Conservation (phyloP, 2,797 vertebrate species). For the Sciurus vulgaris region DNA sequence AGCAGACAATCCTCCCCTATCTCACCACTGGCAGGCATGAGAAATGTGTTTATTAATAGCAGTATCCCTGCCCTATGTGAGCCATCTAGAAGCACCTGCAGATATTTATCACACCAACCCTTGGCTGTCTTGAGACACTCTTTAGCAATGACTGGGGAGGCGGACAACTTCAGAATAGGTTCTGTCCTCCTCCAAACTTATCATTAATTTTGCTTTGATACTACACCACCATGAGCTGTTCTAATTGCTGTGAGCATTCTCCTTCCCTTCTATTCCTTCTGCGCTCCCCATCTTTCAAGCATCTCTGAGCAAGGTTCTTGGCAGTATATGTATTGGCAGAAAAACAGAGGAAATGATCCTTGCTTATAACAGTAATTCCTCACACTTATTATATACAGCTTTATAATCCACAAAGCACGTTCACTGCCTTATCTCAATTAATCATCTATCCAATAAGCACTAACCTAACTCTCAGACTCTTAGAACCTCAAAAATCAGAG, state of each 20-base stretch:
- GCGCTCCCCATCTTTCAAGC: background rate
- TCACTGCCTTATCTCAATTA: background rate
- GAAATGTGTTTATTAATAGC: background rate
- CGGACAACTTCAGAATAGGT: background rate
- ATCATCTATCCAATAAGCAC: background rate
- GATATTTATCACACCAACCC: background rate
- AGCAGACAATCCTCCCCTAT: background rate
- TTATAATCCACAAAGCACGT: conserved; percentile 12
- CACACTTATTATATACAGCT: background rate
- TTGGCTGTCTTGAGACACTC: background rate
- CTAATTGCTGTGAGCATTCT: background rate
- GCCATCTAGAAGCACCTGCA: background rate
- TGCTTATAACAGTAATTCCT: conserved; percentile 24
- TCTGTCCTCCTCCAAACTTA: background rate
- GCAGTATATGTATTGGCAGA: background rate
- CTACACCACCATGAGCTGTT: background rate
- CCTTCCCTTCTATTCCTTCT: background rate
- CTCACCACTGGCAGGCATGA: background rate
- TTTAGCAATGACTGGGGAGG: background rate
- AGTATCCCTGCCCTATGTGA: background rate
- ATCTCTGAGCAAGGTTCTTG: conserved; percentile 15
- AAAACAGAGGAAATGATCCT: conserved; percentile 45
- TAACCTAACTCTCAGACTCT: background rate
- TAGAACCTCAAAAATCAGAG: background rate
- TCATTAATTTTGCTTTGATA: conserved; percentile 10